phyloP scores from a whole-genome alignment of 2,797 vertebrate species.

The Leucoraja ocellata region DNA sequence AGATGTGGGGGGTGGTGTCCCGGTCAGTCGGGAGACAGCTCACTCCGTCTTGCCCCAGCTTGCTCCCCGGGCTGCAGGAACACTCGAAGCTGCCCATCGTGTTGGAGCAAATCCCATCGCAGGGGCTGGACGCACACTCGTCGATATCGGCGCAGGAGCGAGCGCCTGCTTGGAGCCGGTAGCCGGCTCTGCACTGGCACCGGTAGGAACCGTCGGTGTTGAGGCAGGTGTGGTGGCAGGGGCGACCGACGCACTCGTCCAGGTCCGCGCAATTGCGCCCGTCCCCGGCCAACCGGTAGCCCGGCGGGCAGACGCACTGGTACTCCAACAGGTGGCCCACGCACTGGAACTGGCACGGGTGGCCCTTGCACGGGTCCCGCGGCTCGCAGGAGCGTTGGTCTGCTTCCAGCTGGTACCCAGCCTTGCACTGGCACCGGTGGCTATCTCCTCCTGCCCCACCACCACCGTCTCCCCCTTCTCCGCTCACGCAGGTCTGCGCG shows the following conservation, averaged over 20 bases:
- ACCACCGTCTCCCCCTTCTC: background rate
- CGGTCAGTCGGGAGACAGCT: conserved; percentile 45
- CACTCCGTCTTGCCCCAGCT: conserved; percentile 26
- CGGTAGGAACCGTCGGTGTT: conserved; percentile 55
- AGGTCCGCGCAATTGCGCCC: conserved; percentile 49
- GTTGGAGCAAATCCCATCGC: conserved; percentile 54
- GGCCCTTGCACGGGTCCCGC: conserved; percentile 51
- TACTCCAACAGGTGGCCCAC: conserved; percentile 32
- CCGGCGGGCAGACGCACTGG: conserved; percentile 45
- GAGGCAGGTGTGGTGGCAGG: conserved; percentile 57
- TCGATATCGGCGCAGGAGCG: conserved; percentile 54
- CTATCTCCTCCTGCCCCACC: too few relatives aligned
- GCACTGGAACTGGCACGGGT: conserved; percentile 48
- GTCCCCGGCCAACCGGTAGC: conserved; percentile 42
- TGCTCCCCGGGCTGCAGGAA: conserved; percentile 47
- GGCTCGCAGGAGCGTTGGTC: conserved; percentile 55
- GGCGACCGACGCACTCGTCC: conserved; percentile 51
- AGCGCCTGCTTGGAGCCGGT: conserved; percentile 41
- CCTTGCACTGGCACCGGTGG: conserved; percentile 53
- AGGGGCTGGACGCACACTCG: conserved; percentile 52
- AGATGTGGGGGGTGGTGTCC: too few relatives aligned
- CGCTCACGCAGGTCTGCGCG: conserved; percentile 57
- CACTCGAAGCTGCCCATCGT: conserved; percentile 52
- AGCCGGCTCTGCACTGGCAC: conserved; percentile 58
- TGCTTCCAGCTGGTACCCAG: conserved; percentile 49